Evolutionary conservation across 2,797 vertebrate genomes (phyloP), one percentile per base, ranked within the genome.

Genomic region (Gallinago stenura): DNA sequence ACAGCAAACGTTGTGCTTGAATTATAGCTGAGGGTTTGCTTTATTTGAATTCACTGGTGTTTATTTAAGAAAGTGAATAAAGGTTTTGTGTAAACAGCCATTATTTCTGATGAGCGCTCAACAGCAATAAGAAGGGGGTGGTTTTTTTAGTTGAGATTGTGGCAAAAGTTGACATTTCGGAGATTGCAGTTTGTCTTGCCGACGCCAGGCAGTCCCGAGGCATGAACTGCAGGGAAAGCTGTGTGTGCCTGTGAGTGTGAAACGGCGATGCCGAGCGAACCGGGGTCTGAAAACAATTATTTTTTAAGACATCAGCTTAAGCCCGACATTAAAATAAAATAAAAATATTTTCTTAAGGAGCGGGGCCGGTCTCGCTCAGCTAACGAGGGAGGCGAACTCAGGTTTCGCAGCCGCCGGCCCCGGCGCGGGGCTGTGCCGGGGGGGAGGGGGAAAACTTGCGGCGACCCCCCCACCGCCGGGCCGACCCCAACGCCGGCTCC

Each of bases 301-400:
- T 91, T 96, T 96, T 96, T 94, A 92, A 96, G 90, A 89, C 94
- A 95, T 87, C 91, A 92, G 87, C 92, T 89, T 92, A 92, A 95
- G 79, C 65, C 50, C 76, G 61, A 89, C 91, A 82, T 94, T 96
- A 94, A 97, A 96, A 95, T 96, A 97, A 95, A 95, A 95, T 93
- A 95, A 91, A 96, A 96, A 95, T 97, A 93, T 96, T 95, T 97
- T 97, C 83, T 85, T 93, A 95, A 93, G 91, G 83, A 95, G 51
- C 19, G 48, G 13, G 73, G 90, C 83, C 26, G 80, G 30, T 48
- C 86, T 95, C 65, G 10, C 87, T 83, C 51, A 48, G 80, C 83
- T 95, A 92, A 96, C 86, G 73, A 91, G 78, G 66, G 68, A 80
- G 35, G 75, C 2, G 71, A 92, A 95, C 71, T 92, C 84, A 25